Percentiles rank a stretch among this genome's conserved stretches.
Conservation (phyloP, 2,113 vertebrate genomes). For the Paracanthobrama guichenoti region DNA sequence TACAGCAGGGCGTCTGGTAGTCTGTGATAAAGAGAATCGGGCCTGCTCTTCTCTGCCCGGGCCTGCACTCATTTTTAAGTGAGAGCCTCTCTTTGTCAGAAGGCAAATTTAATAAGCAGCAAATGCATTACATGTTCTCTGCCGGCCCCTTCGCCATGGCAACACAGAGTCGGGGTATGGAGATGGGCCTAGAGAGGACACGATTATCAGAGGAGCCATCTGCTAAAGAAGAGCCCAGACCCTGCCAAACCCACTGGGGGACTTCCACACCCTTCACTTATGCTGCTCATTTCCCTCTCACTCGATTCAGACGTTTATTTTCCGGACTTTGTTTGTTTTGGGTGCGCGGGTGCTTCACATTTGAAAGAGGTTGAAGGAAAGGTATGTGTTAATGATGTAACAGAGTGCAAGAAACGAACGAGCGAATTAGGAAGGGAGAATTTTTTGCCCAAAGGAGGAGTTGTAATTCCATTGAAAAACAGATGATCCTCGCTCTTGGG, state of each 20-base stretch:
- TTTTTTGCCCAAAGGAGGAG: conserved; percentile 7
- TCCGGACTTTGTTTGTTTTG: conserved; percentile 40
- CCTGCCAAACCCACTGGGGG: conserved; percentile 77
- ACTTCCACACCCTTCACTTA: conserved; percentile 55
- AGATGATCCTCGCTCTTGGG: conserved; percentile 43
- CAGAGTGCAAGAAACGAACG: conserved; percentile 45
- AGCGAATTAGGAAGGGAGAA: conserved; percentile 55
- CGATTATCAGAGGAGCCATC: conserved; percentile 95
- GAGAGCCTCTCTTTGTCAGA: conserved; percentile 77
- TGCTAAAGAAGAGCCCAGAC: conserved; percentile 85
- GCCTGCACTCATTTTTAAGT: conserved; percentile 70
- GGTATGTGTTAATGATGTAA: conserved; percentile 47
- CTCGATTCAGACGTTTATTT: conserved; percentile 5
- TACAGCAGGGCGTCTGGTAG: conserved; percentile 73
- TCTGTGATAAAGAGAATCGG: conserved; percentile 74
- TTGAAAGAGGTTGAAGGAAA: conserved; percentile 8
- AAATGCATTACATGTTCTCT: conserved; percentile 76
- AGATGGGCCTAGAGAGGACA: conserved; percentile 80
- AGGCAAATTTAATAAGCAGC: conserved; percentile 81
- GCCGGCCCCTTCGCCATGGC: conserved; percentile 78
- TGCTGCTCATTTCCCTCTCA: conserved; percentile 22
- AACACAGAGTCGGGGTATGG: conserved; percentile 74
- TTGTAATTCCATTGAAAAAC: conserved; percentile 43
- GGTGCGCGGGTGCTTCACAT: conserved; percentile 43
- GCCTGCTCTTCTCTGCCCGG: conserved; percentile 67